Conservation (phyloP, 2,113 vertebrate genomes). For the Pedetes capensis region DNA sequence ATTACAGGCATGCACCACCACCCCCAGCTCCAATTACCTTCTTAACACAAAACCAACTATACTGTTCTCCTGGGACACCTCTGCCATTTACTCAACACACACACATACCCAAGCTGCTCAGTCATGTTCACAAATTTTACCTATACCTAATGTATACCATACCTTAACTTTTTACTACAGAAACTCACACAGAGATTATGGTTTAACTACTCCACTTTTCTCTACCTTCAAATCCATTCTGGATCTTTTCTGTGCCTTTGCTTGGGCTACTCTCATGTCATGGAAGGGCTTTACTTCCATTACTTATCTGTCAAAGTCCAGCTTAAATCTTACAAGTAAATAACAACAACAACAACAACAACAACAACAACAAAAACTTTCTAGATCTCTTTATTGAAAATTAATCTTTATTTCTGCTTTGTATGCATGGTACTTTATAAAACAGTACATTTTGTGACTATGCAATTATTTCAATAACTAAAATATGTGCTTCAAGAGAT, state of each 20-base stretch:
- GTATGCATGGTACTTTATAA: neutral
- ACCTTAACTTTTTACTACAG: neutral
- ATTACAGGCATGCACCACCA: too few species aligned
- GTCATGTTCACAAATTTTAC: neutral
- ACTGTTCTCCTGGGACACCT: neutral
- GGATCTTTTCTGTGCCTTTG: neutral
- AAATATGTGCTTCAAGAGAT: neutral
- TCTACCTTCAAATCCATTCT: neutral
- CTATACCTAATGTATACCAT: neutral
- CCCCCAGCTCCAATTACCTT: too few species aligned
- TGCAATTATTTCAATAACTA: slow-evolving; percentile 24
- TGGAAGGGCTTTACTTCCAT: neutral
- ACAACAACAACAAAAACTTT: neutral
- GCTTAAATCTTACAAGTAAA: neutral
- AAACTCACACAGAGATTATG: neutral
- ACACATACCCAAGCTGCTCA: neutral
- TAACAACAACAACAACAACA: neutral
- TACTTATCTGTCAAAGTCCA: neutral
- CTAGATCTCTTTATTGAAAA: slow-evolving; percentile 39
- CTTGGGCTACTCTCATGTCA: neutral
- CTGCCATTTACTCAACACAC: neutral
- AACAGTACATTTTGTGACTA: neutral
- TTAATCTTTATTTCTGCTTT: slow-evolving; percentile 20
- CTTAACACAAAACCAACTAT: neutral
- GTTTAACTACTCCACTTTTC: neutral